Base-by-base conservation (phyloP, 1,140 invertebrate genomes). In the Sycobia sp. region DNA sequence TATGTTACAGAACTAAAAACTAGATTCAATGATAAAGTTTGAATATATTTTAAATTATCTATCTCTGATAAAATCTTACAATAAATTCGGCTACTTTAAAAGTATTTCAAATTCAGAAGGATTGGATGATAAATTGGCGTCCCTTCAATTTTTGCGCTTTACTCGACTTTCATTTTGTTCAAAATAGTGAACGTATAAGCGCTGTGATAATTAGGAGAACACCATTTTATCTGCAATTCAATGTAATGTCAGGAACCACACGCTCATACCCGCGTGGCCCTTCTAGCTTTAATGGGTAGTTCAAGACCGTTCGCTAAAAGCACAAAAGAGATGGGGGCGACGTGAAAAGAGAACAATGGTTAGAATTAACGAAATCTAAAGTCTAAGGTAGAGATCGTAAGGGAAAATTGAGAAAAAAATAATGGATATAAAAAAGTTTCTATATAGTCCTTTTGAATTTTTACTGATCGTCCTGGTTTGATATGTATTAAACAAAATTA, bases 211-310 rank as follows among this genome's bases (percentile, higher is more conserved):
- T 54, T 54, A 54, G 51, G 32, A 23, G 20, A 54, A 39, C 20
- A 39, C 16, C 36, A 20, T 54, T 54, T 54, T 25, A 54, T 39
- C 51, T 54, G 34, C 32, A 54, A 54, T 54, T 54, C n/a, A 25
- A 39, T 22, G 20, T 39, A 54, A 54, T 27, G 20, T 54, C 36
- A 43, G 18, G n/a, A 22, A 18, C 16, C 41, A 22, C 41, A 20
- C 41, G 41, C n/a, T n/a, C 18, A 25, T 2, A 34, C n/a, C 14
- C 29, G n/a, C 22, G 4, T n/a, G n/a, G 8, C 8, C 38, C 14
- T n/a, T 39, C 14, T 14, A 49, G 13, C 22, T 39, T 16, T 54
- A 54, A 54, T 54, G 51, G 14, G 36, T 54, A 39, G 51, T 54
- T 54, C 51, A 54, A 39, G 51, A 39, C 34, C 34, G 20, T 39